phyloP scores from a whole-genome alignment of 2,797 vertebrate genomes.

The Sebastiscus albofasciatus region DNA sequence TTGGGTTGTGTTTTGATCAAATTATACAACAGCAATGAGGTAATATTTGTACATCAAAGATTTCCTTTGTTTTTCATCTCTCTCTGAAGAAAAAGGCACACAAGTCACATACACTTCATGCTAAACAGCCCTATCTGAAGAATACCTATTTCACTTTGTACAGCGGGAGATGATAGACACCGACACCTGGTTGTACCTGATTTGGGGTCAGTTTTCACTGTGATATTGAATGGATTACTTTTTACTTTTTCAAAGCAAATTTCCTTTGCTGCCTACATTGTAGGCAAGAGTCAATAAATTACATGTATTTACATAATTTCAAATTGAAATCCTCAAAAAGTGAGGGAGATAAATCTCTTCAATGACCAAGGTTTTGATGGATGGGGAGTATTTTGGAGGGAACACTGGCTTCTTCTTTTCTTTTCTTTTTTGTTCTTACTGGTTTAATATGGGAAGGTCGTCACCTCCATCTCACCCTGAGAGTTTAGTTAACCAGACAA shows the following conservation, averaged over 20 bases:
- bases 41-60: conserved; percentile 96
- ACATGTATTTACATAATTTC: conserved; percentile 91
- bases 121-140: conserved; percentile 53
- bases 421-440: conserved; percentile 35
- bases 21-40: conserved; percentile 96
- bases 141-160: conserved; percentile 49
- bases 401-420: conserved; percentile 1
- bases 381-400: conserved; percentile 24
- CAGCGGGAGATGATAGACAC: conserved; percentile 48
- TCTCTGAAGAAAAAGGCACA: conserved; percentile 81
- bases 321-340: conserved; percentile 73
- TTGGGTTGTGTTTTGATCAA: conserved; percentile 79
- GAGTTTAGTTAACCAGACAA: conserved; percentile 62
- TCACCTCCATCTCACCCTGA: conserved; percentile 76
- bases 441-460: conserved; percentile 42
- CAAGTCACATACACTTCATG: conserved; percentile 67
- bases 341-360: conserved; percentile 71
- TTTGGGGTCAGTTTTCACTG: conserved; percentile 32
- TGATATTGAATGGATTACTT: conserved; percentile 19
- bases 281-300: conserved; percentile 92
- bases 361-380: conserved; percentile 29
- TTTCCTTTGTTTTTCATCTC: conserved; percentile 78
- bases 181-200: conserved; percentile 35
- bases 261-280: conserved; percentile 82
- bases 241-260: conserved; percentile 61